phyloP scores from a whole-genome alignment of 1,140 invertebrate genomes.

The Triops cancriformis region DNA sequence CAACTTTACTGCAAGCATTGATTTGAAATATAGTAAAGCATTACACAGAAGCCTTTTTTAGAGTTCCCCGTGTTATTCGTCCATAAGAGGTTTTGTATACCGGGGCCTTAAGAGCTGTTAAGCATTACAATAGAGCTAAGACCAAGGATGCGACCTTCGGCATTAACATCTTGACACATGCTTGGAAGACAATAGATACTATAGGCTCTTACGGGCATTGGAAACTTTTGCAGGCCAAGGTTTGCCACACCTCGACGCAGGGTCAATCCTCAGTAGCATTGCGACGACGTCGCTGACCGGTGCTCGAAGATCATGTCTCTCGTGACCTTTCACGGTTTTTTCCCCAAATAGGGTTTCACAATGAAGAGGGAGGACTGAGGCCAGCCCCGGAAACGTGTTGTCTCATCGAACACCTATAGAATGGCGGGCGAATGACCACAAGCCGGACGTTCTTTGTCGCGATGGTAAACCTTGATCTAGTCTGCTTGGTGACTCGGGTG shows the following conservation, averaged over 20 bases:
- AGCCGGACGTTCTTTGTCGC: constrained; percentile 8
- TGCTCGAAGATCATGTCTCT: neutral
- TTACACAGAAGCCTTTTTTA: too few species aligned
- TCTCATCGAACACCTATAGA: neutral
- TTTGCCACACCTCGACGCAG: constrained; percentile 4
- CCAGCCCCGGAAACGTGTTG: neutral
- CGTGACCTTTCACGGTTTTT: neutral
- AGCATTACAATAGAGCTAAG: too few species aligned
- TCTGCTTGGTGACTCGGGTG: neutral
- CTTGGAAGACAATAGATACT: neutral
- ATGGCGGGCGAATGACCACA: constrained; percentile 8
- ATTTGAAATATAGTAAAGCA: too few species aligned
- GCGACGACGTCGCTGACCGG: constrained; percentile 7
- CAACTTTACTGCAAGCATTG: too few species aligned
- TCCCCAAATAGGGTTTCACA: neutral
- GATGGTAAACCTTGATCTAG: neutral
- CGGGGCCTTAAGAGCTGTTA: too few species aligned
- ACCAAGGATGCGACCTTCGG: neutral
- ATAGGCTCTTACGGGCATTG: neutral
- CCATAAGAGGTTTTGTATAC: too few species aligned
- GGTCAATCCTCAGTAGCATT: neutral
- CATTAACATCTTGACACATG: neutral
- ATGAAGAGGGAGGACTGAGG: neutral
- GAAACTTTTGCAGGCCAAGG: neutral
- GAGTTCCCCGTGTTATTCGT: too few species aligned